Base-by-base conservation (phyloP, 1,140 invertebrate genomes). In the Phocides pigmalion region DNA sequence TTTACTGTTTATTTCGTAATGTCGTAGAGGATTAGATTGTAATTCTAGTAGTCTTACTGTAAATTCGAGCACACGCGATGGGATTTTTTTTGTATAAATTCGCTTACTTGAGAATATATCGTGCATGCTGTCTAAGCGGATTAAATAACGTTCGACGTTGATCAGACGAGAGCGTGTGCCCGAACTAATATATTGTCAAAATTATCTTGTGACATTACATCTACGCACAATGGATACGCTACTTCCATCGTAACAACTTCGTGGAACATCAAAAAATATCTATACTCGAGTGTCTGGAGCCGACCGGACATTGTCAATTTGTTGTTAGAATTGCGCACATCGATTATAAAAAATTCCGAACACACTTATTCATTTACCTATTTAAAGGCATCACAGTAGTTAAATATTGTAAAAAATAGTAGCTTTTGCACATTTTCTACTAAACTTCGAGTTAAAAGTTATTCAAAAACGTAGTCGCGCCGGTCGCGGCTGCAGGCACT, bases 211-310 rank as follows among this genome's bases (percentile, higher is more conserved):
- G 69, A 59, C 53, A 71, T 65, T 66, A 74, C 76, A 67, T 72
- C 68, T 72, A 81, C 81, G 86, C 82, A 86, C 84, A 86, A 84
- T 75, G 65, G 70, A 76, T 66, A 74, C 62, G 67, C 76, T 84
- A 81, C 80, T 77, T 78, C 49, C 76, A 65, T 70, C 63, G 62
- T 66, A 62, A 59, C 54, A 70, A 72, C 65, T 73, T 74, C 62
- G 62, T 64, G 59, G 17, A 49, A 50, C 9, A 50, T 32, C 28
- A 56, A 42, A 22, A 41, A 25, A 62, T 62, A 22, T 17, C n/a
- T 49, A 41, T 12, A 12, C 4, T 64, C 32, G 32, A 25, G 25
- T 47, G 44, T 61, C 37, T 49, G 56, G 56, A 15, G 28, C 0
- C 56, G 42, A 17, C 28, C 17, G 42, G 56, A 15, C 4, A 6